A percentile compares a stretch with the other conserved stretches of the same genome.
phyloP scores from a whole-genome alignment of 1,140 invertebrate species.

The Euschistus heros region DNA sequence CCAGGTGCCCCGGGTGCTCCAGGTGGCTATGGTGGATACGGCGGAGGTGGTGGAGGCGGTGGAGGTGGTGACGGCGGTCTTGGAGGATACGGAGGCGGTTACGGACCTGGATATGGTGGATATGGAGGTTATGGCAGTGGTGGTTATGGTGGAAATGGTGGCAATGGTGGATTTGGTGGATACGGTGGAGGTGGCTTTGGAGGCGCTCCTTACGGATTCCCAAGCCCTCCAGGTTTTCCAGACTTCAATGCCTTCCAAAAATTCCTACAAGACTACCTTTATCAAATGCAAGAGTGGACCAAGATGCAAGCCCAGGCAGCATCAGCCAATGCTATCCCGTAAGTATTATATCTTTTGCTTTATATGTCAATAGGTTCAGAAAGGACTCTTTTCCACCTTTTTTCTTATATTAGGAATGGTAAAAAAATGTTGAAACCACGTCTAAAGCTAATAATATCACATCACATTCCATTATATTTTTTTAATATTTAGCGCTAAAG shows the following conservation, averaged over 20 bases:
- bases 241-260: constrained; percentile 9
- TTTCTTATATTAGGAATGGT: too few species aligned
- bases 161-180: neutral
- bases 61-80: neutral
- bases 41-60: neutral
- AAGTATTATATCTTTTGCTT: neutral
- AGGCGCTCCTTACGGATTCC: neutral
- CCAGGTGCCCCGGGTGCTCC: neutral
- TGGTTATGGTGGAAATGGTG: neutral
- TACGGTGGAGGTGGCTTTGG: neutral
- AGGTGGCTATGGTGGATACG: neutral
- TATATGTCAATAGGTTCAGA: too few species aligned
- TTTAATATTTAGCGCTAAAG: too few species aligned
- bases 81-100: constrained; percentile 1
- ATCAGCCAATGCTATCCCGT: constrained; percentile 7
- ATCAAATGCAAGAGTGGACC: constrained; percentile 9
- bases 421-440: too few species aligned
- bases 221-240: neutral
- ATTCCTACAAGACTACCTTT: constrained; percentile 17
- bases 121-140: neutral
- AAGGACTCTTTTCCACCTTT: too few species aligned
- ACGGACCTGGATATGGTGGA: neutral
- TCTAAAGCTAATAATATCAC: too few species aligned
- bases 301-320: neutral
- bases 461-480: too few species aligned